Conservation (phyloP, 2,797 vertebrate species). For the Gorsachius magnificus region DNA sequence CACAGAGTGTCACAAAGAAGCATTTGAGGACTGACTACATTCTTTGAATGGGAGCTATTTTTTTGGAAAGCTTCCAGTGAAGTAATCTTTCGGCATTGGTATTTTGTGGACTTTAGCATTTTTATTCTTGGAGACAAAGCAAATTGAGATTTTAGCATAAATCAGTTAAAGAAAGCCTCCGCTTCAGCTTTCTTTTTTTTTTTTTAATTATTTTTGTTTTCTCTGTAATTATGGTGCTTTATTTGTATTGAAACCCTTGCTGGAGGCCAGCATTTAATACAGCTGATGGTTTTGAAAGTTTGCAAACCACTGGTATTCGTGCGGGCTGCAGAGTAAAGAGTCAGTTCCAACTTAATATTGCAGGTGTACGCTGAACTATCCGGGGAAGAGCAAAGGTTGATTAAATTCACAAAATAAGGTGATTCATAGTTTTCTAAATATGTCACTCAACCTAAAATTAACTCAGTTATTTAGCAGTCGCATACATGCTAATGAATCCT, state of each 20-base stretch:
- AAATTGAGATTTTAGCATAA: neutral
- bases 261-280: neutral
- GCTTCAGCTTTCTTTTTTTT: neutral
- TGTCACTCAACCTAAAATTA: constrained; percentile 73
- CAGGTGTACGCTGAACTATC: constrained; percentile 19
- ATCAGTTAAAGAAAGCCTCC: neutral
- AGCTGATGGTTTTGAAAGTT: neutral
- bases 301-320: neutral
- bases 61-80: neutral
- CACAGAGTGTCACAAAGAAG: neutral
- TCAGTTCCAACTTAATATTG: constrained; percentile 60
- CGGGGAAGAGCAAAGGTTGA: constrained; percentile 59
- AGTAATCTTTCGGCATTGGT: neutral
- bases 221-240: neutral
- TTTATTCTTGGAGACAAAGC: neutral
- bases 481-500: constrained; percentile 66
- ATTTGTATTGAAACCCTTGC: neutral
- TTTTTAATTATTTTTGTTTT: neutral
- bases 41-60: neutral
- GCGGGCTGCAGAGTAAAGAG: neutral
- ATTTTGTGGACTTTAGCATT: neutral
- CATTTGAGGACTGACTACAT: neutral
- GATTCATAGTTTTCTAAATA: constrained; percentile 69
- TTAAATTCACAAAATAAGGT: constrained; percentile 67
- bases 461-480: constrained; percentile 72